Evolutionary conservation across 30 jellyfish, hydroid and myxozoan species (phyloP).

Genomic region (Pelagia noctiluca): DNA sequence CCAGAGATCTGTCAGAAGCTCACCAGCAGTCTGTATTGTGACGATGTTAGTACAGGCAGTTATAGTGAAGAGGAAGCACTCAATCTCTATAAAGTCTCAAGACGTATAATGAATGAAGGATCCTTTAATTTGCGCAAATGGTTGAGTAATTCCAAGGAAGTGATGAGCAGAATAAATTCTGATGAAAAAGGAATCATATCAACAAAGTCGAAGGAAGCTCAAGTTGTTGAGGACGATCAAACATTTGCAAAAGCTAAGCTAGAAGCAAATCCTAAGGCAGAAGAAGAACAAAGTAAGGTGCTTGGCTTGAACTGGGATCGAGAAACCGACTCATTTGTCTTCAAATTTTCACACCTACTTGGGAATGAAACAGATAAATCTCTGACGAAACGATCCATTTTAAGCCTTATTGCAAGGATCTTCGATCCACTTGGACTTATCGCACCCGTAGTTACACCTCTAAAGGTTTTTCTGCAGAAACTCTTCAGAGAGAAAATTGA

Average conservation of each 20-base stretch:
- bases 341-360: conserved; percentile 9
- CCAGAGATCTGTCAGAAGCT: conserved; percentile 1
- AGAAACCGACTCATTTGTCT: conserved; percentile 5
- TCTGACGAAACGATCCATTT: conserved; percentile 20
- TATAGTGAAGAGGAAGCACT: not conserved
- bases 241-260: not conserved
- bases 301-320: conserved; percentile 44
- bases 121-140: conserved; percentile 8
- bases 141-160: not conserved
- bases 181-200: not conserved
- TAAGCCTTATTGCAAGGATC: conserved; percentile 17
- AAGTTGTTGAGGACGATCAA: not conserved
- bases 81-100: not conserved
- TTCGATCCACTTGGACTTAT: conserved; percentile 62
- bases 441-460: conserved; percentile 27
- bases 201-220: no score
- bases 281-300: conserved; percentile 7
- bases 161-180: not conserved
- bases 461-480: conserved; percentile 19
- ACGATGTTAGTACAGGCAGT: conserved; percentile 6
- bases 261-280: not conserved
- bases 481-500: conserved; percentile 4
- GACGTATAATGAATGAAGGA: conserved; percentile 7
- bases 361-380: not conserved
- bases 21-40: not conserved